A percentile compares a stretch with the other conserved stretches of the same genome.
Conservation (phyloP, 2,113 vertebrate species). For the Gymnobelideus leadbeateri region DNA sequence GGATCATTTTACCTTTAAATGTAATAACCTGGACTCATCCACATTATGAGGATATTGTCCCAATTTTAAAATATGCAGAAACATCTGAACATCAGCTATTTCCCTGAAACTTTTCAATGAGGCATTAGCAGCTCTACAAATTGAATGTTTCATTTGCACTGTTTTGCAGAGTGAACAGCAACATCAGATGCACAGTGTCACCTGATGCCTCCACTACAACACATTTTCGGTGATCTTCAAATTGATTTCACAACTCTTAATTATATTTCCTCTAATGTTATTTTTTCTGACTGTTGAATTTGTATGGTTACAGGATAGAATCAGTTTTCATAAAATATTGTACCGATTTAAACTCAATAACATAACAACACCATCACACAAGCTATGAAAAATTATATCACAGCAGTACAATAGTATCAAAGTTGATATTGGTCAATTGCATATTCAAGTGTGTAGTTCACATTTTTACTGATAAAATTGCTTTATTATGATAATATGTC, state of each 20-base stretch:
- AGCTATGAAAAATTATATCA: constrained; percentile 49
- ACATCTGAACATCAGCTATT: constrained; percentile 21
- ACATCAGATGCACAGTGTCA: not conserved
- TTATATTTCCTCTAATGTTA: constrained; percentile 64
- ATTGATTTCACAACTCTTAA: constrained; percentile 75
- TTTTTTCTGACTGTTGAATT: constrained; percentile 63
- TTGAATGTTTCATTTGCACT: constrained; percentile 66
- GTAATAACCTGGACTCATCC: not conserved
- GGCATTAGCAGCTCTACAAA: constrained; percentile 62
- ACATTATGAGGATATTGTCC: constrained; percentile 29
- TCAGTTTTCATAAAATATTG: constrained; percentile 68
- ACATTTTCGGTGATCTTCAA: constrained; percentile 63
- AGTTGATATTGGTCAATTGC: not conserved
- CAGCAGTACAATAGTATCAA: not conserved
- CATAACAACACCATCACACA: constrained; percentile 54
- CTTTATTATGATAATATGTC: not conserved
- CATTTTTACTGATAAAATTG: constrained; percentile 28
- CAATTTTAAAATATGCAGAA: not conserved
- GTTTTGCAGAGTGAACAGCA: constrained; percentile 64
- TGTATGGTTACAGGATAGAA: constrained; percentile 62
- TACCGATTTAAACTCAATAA: constrained; percentile 69
- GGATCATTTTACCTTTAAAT: not conserved
- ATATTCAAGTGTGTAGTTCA: not conserved
- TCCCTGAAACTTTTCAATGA: constrained; percentile 64
- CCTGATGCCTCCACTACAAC: constrained; percentile 12